Conservation (phyloP, 2,888 invertebrate species). For the Trichogramma dendrolimi region DNA sequence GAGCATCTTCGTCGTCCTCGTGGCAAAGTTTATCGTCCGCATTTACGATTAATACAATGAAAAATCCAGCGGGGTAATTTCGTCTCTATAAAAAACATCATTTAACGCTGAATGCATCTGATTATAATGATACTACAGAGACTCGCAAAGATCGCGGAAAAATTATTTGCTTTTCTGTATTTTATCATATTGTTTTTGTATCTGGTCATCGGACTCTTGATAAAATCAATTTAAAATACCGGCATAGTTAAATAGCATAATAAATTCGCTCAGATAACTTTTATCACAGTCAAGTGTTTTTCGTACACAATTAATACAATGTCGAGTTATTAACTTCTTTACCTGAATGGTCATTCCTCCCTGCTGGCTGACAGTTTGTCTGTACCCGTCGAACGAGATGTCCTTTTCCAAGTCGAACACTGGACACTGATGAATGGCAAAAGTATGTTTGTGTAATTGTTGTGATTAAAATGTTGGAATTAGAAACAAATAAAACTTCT, state of each 20-base stretch:
- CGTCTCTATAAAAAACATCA: constrained; percentile 57
- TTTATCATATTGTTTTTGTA: no score
- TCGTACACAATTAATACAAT: no score
- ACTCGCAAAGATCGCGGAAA: not conserved
- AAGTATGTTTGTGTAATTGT: constrained; percentile 3
- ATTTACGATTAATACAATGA: constrained; percentile 67
- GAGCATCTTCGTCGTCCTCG: constrained; percentile 34
- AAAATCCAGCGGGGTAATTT: constrained; percentile 67
- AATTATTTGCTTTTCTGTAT: not conserved
- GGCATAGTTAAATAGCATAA: no score
- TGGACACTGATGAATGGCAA: constrained; percentile 65
- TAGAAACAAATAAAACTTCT: constrained; percentile 26
- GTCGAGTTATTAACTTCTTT: constrained; percentile 42
- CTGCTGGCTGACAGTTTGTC: constrained; percentile 71
- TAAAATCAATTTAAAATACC: no score
- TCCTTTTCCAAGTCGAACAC: constrained; percentile 76
- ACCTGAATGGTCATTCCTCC: constrained; percentile 76
- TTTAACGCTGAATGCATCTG: no score
- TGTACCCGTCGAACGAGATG: constrained; percentile 70
- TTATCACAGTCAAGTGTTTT: no score
- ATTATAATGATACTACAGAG: not conserved
- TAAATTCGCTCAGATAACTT: no score
- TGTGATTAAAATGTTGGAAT: no score
- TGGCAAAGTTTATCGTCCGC: constrained; percentile 53
- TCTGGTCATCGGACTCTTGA: no score